These are phyloP conservation scores for Podarcis cretensis DNA, from an alignment of 2,113 vertebrate species.

Conservation along the genomic window DNA sequence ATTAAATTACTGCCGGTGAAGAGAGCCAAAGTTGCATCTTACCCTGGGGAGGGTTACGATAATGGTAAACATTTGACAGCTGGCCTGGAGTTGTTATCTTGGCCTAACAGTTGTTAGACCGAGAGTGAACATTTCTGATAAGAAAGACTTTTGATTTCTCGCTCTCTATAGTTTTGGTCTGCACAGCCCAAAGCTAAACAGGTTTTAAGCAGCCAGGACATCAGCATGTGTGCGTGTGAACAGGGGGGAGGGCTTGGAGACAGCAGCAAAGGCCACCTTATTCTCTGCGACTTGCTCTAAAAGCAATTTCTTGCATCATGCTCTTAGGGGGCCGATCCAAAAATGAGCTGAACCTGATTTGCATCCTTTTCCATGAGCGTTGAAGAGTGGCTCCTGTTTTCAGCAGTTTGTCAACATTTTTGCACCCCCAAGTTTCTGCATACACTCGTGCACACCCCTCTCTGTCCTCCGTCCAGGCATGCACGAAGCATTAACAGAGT, in stretches of 20 bases:
- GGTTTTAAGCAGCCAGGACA: slow-evolving; percentile 63
- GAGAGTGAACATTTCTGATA: slow-evolving; percentile 84
- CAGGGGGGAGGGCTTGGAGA: not conserved
- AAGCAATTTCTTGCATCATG: not conserved
- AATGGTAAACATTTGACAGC: slow-evolving; percentile 88
- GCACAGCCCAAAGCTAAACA: slow-evolving; percentile 63
- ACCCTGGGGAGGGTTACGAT: slow-evolving; percentile 83
- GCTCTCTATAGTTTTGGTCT: slow-evolving; percentile 61
- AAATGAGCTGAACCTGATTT: not conserved
- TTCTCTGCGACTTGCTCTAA: too few relatives aligned
- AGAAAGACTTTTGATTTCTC: slow-evolving; percentile 76
- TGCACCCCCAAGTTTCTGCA: too few relatives aligned
- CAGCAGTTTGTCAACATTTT: not conserved
- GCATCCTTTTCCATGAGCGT: not conserved
- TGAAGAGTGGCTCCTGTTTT: not conserved
- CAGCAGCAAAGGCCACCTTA: too few relatives aligned
- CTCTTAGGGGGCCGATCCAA: too few relatives aligned
- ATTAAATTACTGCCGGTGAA: slow-evolving; percentile 86
- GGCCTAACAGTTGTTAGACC: slow-evolving; percentile 83
- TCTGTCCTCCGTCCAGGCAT: too few relatives aligned
- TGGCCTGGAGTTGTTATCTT: slow-evolving; percentile 84
- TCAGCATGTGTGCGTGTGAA: slow-evolving; percentile 3
- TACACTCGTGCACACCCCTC: too few relatives aligned
- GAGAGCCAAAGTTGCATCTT: slow-evolving; percentile 85
- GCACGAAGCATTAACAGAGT: too few relatives aligned